Evolutionary conservation across 2,888 invertebrate species (phyloP), one percentile per base, ranked within the genome.

Genomic region (Nemapogon koenigi): DNA sequence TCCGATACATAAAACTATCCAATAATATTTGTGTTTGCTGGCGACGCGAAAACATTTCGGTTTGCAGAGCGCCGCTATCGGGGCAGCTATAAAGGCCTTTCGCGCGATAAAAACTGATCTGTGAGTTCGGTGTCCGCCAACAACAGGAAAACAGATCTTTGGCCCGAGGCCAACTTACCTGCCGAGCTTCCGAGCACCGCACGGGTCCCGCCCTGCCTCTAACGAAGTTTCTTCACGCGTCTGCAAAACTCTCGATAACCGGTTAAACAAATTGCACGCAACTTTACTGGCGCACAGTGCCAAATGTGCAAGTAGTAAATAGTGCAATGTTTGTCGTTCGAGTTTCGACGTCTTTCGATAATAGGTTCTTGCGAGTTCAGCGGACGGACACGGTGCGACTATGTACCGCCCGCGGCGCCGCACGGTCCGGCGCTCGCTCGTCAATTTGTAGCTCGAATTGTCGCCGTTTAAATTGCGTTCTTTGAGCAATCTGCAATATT

Each of bases 91-190:
- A 79, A 79, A 79, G 75, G 76, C 75, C 71, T 75, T 69, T 69
- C 67, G 68, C 70, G 69, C 69, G 76, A 79, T 79, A 79, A 78
- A 78, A 78, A 78, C 75, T 73, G 78, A 79, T 79, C 76, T 73
- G 76, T 67, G 71, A 72, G 75, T 72, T 68, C 65, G 41, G 36
- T 38, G 69, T 65, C 67, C 60, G 60, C 61, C 68, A 65, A 68
- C 69, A 70, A 67, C 68, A 67, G 67, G 72, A 75, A 79, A 80
- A 79, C 78, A 79, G 66, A 64, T 72, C 67, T 59, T 71, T 80
- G 79, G 79, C 68, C 48, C 44, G 42, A 48, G 50, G 71, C 80
- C 80, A 79, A 70, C 57, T 60, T 68, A 79, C 79, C 80, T 80
- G 47, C 46, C 51, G 53, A 51, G 50, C 52, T 49, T 46, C 18